Evolutionary conservation across 2,888 invertebrate species (phyloP), one percentile per base, ranked within the genome.

Genomic region (Chymomyza fuscimana): DNA sequence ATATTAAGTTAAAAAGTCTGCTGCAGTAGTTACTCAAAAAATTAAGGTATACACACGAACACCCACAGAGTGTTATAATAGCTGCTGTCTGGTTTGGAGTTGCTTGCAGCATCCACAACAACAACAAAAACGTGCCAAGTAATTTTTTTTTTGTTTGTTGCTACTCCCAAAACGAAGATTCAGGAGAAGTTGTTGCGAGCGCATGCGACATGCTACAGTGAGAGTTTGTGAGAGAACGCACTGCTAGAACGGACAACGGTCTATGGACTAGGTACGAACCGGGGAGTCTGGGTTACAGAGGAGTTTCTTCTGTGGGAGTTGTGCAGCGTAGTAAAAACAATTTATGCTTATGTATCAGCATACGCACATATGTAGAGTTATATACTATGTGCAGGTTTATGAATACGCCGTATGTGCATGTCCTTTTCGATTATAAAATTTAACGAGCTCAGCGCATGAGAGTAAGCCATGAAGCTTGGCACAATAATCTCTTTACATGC

Each of bases 1-100:
- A 4, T 46, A 40, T 40, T 10, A 40, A 40, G 40, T 40, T 40
- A 46, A 36, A 36, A 36, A 0, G 40, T 46, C 40, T 46, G 40
- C 40, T 40, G 9, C 2, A 40, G 10, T 10, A 10, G 10, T 10
- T 12, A 10, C 10, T 12, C 19, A 54, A 54, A 54, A 54, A 56
- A 19, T 19, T 73, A 73, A 73, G 78, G 78, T 80, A 74, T 72
- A 72, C 73, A 76, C 67, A 65, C 60, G 36, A 32, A 60, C 58
- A 58, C 58, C 16, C 25, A 25, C 58, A 29, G 22, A 25, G 22
- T 19, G 5, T 19, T n/a, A n/a, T 22, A 32, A 56, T 22, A 29
- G 9, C 58, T 19, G 22, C 16, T 58, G 58, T 16, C 52, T 19
- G 16, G 16, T 54, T 54, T 54, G 19, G 5, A 22, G 22, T 58